Evolutionary conservation across 2,888 invertebrate genomes (phyloP), one percentile per base, ranked within the genome.

Genomic region (Clivina fossor): DNA sequence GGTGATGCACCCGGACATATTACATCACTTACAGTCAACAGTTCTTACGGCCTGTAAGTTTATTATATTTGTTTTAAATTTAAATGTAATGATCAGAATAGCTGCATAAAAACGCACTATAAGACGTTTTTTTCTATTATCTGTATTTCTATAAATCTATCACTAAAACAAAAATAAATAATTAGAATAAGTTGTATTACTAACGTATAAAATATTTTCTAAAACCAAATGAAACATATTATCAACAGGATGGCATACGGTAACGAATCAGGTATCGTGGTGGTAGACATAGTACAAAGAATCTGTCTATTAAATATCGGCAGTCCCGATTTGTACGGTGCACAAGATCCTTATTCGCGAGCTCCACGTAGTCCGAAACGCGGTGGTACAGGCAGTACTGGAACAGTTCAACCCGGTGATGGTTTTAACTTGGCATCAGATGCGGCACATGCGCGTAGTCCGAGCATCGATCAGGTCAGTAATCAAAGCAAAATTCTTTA

Each of bases 241-340:
- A n/a, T n/a, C n/a, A n/a, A 37, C 77, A 97, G 97, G 73, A 84
- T 98, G 86, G 93, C 95, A 69, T 97, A 95, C 80, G 97, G 97
- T 68, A 96, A 93, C 74, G 96, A 97, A 78, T 88, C 90, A 67
- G 96, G 97, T 67, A 80, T 98, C 73, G 94, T 93, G 73, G 87
- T 98, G 76, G 85, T 95, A 71, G 98, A 98, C 80, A 86, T 92
- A 75, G 82, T 91, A 71, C 94, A 95, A 76, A 92, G 91, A 78
- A 82, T 85, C 62, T 89, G 90, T 74, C 82, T 97, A 69, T 80
- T 90, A 64, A 94, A 92, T 76, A 84, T 93, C 74, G 88, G 89
- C 63, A 90, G 93, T 65, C 86, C 89, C 65, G 93, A 96, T 75
- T 82, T 98, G 64, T 95, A 96, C 80, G 91, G 90, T 71, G 82